These are phyloP conservation scores for Orussus abietinus DNA, from an alignment of 1,140 invertebrate genomes.

Conservation along the genomic window DNA sequence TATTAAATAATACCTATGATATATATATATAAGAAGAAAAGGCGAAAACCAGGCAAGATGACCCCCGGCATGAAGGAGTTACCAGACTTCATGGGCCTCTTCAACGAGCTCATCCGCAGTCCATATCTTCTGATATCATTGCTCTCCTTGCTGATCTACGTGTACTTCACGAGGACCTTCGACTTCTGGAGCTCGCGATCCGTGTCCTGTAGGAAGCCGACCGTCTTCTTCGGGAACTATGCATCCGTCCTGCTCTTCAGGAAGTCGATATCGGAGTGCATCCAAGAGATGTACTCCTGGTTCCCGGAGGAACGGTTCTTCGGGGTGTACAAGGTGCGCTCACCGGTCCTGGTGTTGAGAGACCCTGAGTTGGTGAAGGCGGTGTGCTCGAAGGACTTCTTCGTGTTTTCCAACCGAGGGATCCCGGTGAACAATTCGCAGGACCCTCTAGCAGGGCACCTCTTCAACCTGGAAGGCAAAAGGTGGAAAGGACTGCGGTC, in stretches of 20 bases:
- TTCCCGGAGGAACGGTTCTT: constrained; percentile 42
- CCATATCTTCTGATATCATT: too few relatives aligned
- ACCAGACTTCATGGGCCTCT: too few relatives aligned
- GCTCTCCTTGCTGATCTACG: too few relatives aligned
- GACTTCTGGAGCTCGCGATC: constrained; percentile 48
- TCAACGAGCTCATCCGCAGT: too few relatives aligned
- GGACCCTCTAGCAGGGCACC: constrained; percentile 38
- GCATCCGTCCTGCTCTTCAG: constrained; percentile 31
- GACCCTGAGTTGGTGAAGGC: constrained; percentile 54
- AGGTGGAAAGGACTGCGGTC: constrained; percentile 55
- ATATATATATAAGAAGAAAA: too few relatives aligned
- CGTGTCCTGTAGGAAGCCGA: constrained; percentile 46
- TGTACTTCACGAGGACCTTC: constrained; percentile 46
- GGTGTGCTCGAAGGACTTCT: constrained; percentile 55
- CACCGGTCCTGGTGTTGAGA: constrained; percentile 48
- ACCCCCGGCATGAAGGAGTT: too few relatives aligned
- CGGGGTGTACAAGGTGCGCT: constrained; percentile 49
- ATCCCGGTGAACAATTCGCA: constrained; percentile 34
- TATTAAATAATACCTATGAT: too few relatives aligned
- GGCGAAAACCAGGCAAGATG: too few relatives aligned
- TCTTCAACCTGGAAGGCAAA: constrained; percentile 48
- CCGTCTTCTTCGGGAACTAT: constrained; percentile 49
- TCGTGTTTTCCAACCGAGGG: constrained; percentile 50
- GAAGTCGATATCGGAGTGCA: constrained; percentile 34
- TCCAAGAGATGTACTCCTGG: constrained; percentile 45